Percentiles rank a stretch among this genome's conserved stretches.
Evolutionary conservation across 2,797 vertebrate species (phyloP).

Genomic region (Manis pentadactyla): DNA sequence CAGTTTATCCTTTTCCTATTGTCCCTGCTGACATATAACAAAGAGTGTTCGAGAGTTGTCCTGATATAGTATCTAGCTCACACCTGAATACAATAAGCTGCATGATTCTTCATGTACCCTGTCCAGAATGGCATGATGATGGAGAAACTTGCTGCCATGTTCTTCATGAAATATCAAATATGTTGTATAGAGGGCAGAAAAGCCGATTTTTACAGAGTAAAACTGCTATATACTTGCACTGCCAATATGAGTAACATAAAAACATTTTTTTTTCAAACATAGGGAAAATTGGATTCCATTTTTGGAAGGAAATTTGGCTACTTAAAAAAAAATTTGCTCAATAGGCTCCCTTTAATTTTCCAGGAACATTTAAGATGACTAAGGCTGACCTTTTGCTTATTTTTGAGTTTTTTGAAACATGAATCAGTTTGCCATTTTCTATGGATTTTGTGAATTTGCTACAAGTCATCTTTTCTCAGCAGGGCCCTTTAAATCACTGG

Average conservation of each 20-base stretch:
- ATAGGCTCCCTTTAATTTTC: not conserved
- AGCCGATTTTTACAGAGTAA: not conserved
- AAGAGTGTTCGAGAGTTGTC: not conserved
- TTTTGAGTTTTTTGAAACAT: conserved; percentile 37
- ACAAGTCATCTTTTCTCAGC: not conserved
- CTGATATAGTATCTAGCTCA: not conserved
- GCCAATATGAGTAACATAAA: not conserved
- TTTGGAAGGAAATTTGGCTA: not conserved
- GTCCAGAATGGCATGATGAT: not conserved
- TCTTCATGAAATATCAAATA: not conserved
- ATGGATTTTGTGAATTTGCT: conserved; percentile 32
- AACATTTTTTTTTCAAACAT: not conserved
- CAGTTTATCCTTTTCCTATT: not conserved
- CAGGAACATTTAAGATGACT: conserved; percentile 33
- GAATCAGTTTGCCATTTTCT: conserved; percentile 55
- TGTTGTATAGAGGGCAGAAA: not conserved
- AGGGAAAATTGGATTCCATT: conserved; percentile 38
- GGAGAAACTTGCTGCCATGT: not conserved
- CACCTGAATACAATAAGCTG: not conserved
- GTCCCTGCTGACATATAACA: not conserved
- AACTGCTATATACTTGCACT: not conserved
- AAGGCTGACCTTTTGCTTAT: conserved; percentile 52
- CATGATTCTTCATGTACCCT: not conserved
- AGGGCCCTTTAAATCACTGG: not conserved
- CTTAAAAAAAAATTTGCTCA: conserved; percentile 2